Evolutionary conservation across 2,888 invertebrate genomes (phyloP).

Genomic region (Rambutsinella grinnellia): DNA sequence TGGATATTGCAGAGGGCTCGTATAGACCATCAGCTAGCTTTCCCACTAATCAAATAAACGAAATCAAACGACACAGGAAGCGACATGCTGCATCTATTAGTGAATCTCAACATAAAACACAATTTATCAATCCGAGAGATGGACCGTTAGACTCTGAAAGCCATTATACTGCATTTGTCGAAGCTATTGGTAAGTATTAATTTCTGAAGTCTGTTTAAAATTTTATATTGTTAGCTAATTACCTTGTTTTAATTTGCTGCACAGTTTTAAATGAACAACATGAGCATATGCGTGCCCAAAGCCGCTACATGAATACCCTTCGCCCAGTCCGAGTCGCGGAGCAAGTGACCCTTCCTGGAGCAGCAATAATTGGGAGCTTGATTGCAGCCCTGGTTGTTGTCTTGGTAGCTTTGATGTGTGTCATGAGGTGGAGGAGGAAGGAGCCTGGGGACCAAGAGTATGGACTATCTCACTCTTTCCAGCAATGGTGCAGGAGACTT

Average conservation of each 20-base stretch:
- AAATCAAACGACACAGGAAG: conserved; percentile 54
- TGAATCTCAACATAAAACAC: conserved; percentile 14
- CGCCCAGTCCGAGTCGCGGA: conserved; percentile 50
- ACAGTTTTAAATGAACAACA: conserved; percentile 72
- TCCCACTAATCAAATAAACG: conserved; percentile 42
- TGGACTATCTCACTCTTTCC: conserved; percentile 62
- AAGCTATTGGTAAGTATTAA: conserved; percentile 78
- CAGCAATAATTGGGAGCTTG: conserved; percentile 74
- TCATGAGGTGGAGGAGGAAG: conserved; percentile 65
- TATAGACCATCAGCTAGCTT: conserved; percentile 51
- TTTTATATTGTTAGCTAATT: not conserved
- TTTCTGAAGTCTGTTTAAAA: not conserved
- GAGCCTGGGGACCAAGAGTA: conserved; percentile 64
- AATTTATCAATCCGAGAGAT: conserved; percentile 71
- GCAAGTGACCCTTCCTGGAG: conserved; percentile 57
- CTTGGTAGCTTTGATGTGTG: conserved; percentile 72
- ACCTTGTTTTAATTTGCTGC: conserved; percentile 57
- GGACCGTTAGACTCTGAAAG: conserved; percentile 81
- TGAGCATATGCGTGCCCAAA: conserved; percentile 77
- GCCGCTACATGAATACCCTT: conserved; percentile 81
- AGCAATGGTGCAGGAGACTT: conserved; percentile 74
- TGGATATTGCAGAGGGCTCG: conserved; percentile 40
- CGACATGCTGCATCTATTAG: conserved; percentile 54
- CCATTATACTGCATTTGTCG: conserved; percentile 88
- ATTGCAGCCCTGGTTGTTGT: conserved; percentile 76